Percentiles rank a stretch among this genome's conserved stretches.
phyloP scores from a whole-genome alignment of 1,140 invertebrate genomes.

The Solenopsis fugax region DNA sequence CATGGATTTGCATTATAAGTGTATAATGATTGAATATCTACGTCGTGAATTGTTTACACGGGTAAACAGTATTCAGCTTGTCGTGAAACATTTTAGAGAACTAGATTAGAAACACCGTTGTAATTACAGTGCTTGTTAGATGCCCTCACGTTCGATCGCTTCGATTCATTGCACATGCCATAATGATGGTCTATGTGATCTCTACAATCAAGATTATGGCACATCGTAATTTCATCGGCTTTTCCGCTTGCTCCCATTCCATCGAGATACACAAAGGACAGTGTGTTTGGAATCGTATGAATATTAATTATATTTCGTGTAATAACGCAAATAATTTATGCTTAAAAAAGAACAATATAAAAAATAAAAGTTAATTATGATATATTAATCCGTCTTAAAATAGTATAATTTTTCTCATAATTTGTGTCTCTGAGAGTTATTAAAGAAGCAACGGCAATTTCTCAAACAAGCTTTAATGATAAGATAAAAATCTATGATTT shows the following conservation, averaged over 20 bases:
- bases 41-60: constrained; percentile 42
- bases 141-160: constrained; percentile 41
- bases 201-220: constrained; percentile 33
- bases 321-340: neutral
- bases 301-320: neutral
- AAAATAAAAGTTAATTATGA: neutral
- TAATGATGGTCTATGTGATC: constrained; percentile 35
- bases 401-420: neutral
- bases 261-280: neutral
- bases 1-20: constrained; percentile 34
- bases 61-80: constrained; percentile 65
- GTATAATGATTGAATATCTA: constrained; percentile 35
- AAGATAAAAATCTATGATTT: neutral
- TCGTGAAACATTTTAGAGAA: constrained; percentile 42
- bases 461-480: neutral
- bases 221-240: constrained; percentile 59
- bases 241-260: constrained; percentile 47
- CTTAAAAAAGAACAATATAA: neutral
- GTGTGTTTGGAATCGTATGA: neutral
- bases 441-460: neutral
- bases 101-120: constrained; percentile 66
- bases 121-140: constrained; percentile 60
- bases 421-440: neutral
- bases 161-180: constrained; percentile 53
- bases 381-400: neutral